Evolutionary conservation across 2,888 invertebrate species (phyloP), one percentile per base, ranked within the genome.

Genomic region (Dolomedes plantarius): DNA sequence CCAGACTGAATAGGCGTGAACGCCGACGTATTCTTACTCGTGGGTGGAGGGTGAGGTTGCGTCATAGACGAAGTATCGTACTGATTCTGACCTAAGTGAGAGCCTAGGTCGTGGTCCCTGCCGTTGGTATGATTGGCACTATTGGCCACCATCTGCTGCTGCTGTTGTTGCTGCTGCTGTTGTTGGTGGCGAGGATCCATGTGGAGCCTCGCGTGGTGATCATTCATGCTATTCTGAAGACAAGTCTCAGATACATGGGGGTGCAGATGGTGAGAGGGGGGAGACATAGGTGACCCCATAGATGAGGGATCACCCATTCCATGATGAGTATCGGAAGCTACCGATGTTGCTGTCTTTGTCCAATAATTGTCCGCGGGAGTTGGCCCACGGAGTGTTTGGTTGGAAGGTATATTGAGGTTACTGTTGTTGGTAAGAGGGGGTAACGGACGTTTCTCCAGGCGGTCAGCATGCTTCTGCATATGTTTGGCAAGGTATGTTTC

Each of bases 401-500:
- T 86, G 78, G 87, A 87, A 78, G 87, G 87, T 80, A 81, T 75
- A 36, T 73, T 79, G 68, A 87, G 78, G 81, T 82, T 81, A 36
- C 56, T 81, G 46, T 79, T 83, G 88, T 79, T 90, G 89, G 77
- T 89, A 11, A 94, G 94, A 56, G 19, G 93, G 93, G 87, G 96
- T 95, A 96, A 96, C 87, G 96, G 96, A 91, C 97, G 93, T 91
- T 97, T 97, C 91, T 97, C 97, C 88, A 97, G 95, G 39, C 89
- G 81, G 81, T 89, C 89, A n/a, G 89, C 88, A 92, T 99, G 99
- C 91, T 99, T 99, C 91, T 98, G 97, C 98, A 99, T 98, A 93
- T 99, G 99, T 92, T 99, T 98, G 91, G 97, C 97, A 91, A 99
- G 94, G 92, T 99, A 99, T 88, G 98, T 99, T 93, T 99, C 98